phyloP scores from a whole-genome alignment of 2,888 invertebrate species.

The Tetragonula carbonaria region DNA sequence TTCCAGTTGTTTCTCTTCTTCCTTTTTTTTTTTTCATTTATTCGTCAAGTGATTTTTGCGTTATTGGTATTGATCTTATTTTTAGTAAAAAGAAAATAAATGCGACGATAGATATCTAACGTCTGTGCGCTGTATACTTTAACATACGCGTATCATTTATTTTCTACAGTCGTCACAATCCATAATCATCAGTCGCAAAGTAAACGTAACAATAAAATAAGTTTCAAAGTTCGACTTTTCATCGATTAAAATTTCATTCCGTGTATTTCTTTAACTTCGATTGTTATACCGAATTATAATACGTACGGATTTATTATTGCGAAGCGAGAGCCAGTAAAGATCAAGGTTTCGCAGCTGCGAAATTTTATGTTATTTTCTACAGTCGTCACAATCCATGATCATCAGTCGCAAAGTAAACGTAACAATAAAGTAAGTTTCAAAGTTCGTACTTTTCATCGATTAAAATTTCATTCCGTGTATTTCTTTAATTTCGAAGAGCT shows the following conservation, averaged over 20 bases:
- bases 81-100: neutral
- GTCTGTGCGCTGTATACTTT: neutral
- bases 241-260: neutral
- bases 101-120: neutral
- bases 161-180: neutral
- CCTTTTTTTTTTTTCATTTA: neutral
- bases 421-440: no score
- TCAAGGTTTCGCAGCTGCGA: slow-evolving; percentile 27
- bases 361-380: neutral
- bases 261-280: neutral
- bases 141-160: neutral
- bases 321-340: slow-evolving; percentile 11
- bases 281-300: neutral
- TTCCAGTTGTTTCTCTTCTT: neutral
- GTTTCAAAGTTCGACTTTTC: neutral
- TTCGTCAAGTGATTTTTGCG: neutral
- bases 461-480: no score
- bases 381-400: no score
- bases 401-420: no score
- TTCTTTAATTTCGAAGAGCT: neutral
- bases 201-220: neutral
- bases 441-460: no score
- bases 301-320: neutral
- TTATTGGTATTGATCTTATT: neutral
- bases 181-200: neutral